These are phyloP conservation scores for Paraescarpia echinospica DNA, from an alignment of 1,140 invertebrate genomes.

Conservation along the genomic window DNA sequence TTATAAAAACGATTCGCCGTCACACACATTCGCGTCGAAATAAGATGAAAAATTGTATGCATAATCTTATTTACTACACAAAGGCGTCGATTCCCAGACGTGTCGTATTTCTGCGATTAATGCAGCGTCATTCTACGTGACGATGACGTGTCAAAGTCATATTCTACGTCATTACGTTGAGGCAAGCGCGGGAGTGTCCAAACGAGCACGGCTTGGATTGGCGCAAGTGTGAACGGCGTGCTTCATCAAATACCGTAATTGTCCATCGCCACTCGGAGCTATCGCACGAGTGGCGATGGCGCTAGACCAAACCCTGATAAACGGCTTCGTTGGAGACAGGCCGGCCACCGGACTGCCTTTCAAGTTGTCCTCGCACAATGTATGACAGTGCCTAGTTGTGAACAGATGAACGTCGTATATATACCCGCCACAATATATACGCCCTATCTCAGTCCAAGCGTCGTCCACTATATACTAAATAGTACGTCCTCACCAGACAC, in stretches of 20 bases:
- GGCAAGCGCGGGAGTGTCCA: neutral
- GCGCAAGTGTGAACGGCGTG: neutral
- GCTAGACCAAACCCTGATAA: neutral
- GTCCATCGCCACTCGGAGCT: neutral
- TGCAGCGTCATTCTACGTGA: neutral
- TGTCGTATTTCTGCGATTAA: neutral
- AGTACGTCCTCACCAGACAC: no score
- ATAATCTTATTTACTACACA: neutral
- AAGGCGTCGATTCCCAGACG: neutral
- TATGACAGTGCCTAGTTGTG: neutral
- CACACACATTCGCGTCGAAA: no score
- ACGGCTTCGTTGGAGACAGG: neutral
- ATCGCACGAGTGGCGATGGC: neutral
- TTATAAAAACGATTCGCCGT: no score
- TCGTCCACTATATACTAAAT: no score
- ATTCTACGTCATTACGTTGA: neutral
- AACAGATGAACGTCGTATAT: neutral
- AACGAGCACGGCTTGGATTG: neutral
- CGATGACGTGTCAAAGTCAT: neutral
- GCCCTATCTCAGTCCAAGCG: neutral
- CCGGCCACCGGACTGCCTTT: neutral
- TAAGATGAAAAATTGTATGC: neutral
- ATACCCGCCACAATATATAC: neutral
- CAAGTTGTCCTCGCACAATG: neutral
- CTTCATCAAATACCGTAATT: neutral